Percentiles rank a stretch among this genome's conserved stretches.
Evolutionary conservation across 2,888 invertebrate genomes (phyloP).

Genomic region (Morpho deidamia): DNA sequence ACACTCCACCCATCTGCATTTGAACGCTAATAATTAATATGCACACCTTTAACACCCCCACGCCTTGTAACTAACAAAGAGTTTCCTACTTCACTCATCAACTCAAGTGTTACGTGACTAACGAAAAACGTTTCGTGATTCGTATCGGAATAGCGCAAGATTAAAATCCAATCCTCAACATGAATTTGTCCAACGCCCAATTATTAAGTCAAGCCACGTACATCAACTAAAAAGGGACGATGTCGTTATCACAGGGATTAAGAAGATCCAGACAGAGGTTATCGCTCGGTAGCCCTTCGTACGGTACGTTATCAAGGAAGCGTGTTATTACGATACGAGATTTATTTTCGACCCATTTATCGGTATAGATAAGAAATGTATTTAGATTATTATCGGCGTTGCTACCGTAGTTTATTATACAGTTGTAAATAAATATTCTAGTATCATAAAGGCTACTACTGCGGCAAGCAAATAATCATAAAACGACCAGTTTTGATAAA

Average conservation of each 20-base stretch:
- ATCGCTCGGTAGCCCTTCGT: constrained; percentile 61
- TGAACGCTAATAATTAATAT: too few species aligned
- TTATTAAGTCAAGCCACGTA: constrained; percentile 57
- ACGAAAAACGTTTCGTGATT: constrained; percentile 55
- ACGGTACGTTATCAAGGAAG: constrained; percentile 52
- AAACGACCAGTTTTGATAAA: too few species aligned
- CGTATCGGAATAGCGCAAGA: constrained; percentile 57
- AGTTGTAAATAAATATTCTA: constrained; percentile 8
- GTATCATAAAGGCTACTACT: neutral
- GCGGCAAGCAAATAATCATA: too few species aligned
- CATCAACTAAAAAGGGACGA: constrained; percentile 36
- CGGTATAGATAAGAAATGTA: constrained; percentile 42
- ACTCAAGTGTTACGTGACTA: constrained; percentile 42
- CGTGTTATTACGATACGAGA: constrained; percentile 48
- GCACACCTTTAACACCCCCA: neutral
- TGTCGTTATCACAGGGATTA: constrained; percentile 65
- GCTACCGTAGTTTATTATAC: constrained; percentile 41
- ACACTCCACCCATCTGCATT: too few species aligned
- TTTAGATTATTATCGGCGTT: constrained; percentile 24
- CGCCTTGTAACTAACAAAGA: constrained; percentile 41
- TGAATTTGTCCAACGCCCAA: constrained; percentile 53
- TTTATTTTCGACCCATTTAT: constrained; percentile 54
- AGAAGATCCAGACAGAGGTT: constrained; percentile 50
- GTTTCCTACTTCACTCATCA: constrained; percentile 58
- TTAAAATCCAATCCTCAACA: constrained; percentile 46